phyloP scores from a whole-genome alignment of 2,888 invertebrate genomes.

The Apamea sordens region DNA sequence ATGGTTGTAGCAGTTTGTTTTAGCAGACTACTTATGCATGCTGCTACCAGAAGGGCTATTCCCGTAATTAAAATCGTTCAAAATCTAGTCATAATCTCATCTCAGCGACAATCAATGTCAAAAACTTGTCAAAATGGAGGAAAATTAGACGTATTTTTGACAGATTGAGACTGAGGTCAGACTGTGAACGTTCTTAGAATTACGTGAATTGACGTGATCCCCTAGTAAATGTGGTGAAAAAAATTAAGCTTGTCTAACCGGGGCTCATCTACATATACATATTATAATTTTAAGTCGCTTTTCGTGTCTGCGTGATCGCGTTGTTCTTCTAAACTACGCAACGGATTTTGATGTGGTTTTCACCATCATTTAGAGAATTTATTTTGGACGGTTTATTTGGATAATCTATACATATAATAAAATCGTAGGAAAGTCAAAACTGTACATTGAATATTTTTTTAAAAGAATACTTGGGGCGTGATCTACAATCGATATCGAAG shows the following conservation, averaged over 20 bases:
- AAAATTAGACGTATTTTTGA: no score
- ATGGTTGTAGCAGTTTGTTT: conserved; percentile 10
- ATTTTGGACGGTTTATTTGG: neutral
- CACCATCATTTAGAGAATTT: neutral
- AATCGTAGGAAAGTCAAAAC: no score
- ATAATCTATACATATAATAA: no score
- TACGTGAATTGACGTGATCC: neutral
- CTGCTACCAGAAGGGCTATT: neutral
- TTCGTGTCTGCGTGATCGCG: neutral
- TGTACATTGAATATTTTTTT: no score
- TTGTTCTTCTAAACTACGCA: neutral
- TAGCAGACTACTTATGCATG: neutral
- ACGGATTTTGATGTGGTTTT: neutral
- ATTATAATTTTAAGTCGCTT: neutral
- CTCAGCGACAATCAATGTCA: no score
- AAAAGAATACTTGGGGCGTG: no score
- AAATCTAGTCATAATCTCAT: no score
- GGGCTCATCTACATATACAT: neutral
- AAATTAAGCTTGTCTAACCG: neutral
- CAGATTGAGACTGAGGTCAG: no score
- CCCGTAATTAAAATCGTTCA: no score
- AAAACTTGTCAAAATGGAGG: no score
- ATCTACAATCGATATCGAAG: no score
- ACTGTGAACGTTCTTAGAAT: no score
- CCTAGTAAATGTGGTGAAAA: neutral